phyloP scores from a whole-genome alignment of 1,140 invertebrate species.

The Drosophila fuyamai region DNA sequence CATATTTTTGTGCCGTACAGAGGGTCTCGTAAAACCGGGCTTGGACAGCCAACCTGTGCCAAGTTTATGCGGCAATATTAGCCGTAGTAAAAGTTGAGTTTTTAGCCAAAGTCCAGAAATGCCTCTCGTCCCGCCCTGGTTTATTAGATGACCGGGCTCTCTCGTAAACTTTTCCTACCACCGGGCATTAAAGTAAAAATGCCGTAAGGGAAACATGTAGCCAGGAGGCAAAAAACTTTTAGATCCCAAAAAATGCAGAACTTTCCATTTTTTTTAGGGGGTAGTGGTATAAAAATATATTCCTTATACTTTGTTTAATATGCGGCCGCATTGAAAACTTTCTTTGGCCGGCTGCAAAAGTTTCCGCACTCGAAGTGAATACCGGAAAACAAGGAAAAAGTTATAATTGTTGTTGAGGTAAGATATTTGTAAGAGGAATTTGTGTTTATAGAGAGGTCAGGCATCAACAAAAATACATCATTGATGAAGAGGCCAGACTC shows the following conservation, averaged over 20 bases:
- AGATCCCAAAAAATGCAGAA: slow-evolving; percentile 57
- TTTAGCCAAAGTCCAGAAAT: slow-evolving; percentile 58
- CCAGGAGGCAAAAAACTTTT: slow-evolving; percentile 66
- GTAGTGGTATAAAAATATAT: slow-evolving; percentile 33
- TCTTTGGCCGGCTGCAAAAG: slow-evolving; percentile 54
- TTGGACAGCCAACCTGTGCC: slow-evolving; percentile 62
- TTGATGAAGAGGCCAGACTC: slow-evolving; percentile 42
- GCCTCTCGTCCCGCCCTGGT: slow-evolving; percentile 51
- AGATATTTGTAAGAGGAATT: slow-evolving; percentile 61
- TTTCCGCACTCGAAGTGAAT: slow-evolving; percentile 44
- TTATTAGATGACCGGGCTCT: slow-evolving; percentile 69
- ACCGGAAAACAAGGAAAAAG: slow-evolving; percentile 48
- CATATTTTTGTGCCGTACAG: slow-evolving; percentile 64
- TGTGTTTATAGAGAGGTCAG: slow-evolving; percentile 35
- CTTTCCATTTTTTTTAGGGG: slow-evolving; percentile 32
- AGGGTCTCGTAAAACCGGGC: slow-evolving; percentile 59
- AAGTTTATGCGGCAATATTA: slow-evolving; percentile 78
- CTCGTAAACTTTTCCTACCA: slow-evolving; percentile 74
- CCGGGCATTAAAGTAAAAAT: slow-evolving; percentile 77
- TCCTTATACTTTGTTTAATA: slow-evolving; percentile 67
- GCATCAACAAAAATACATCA: slow-evolving; percentile 15
- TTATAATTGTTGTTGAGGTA: slow-evolving; percentile 80
- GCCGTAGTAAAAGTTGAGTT: slow-evolving; percentile 77
- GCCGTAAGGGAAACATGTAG: slow-evolving; percentile 56
- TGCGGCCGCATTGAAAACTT: slow-evolving; percentile 78